A percentile compares a stretch with the other conserved stretches of the same genome.
Conservation (phyloP, 2,888 invertebrate species). For the Leucoma salicis region DNA sequence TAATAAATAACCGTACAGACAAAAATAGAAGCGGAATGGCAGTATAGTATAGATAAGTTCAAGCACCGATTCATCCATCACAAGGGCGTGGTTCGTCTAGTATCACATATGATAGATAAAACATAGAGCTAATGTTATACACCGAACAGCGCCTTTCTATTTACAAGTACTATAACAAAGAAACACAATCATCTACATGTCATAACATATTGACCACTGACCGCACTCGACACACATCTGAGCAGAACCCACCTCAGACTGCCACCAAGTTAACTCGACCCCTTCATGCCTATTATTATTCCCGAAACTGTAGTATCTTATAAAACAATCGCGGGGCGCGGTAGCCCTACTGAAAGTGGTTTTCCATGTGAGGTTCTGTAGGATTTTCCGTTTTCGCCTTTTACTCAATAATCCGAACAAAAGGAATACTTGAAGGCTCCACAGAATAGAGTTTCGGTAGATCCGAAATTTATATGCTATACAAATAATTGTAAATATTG, state of each 20-base stretch:
- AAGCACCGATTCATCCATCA: too few relatives aligned
- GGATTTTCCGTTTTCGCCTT: constrained; percentile 52
- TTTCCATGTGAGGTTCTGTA: constrained; percentile 29
- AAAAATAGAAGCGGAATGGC: too few relatives aligned
- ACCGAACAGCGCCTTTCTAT: too few relatives aligned
- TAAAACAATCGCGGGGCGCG: neutral
- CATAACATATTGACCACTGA: constrained; percentile 31
- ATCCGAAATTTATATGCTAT: constrained; percentile 37
- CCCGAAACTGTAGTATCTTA: neutral
- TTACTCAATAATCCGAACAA: constrained; percentile 59
- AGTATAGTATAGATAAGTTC: too few relatives aligned
- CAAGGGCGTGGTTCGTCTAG: too few relatives aligned
- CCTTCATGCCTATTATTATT: constrained; percentile 13
- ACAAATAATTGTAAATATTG: constrained; percentile 36
- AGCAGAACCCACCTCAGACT: constrained; percentile 22
- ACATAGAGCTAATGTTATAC: too few relatives aligned
- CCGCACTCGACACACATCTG: constrained; percentile 37
- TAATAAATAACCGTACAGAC: too few relatives aligned
- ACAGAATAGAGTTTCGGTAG: constrained; percentile 33
- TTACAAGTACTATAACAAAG: constrained; percentile 36
- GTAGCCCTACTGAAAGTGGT: constrained; percentile 18
- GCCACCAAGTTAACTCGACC: constrained; percentile 12
- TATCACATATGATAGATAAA: too few relatives aligned
- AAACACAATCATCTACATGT: constrained; percentile 33
- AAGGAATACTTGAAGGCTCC: constrained; percentile 48